Base-by-base conservation (phyloP, 1,140 invertebrate genomes). In the Pantala flavescens region DNA sequence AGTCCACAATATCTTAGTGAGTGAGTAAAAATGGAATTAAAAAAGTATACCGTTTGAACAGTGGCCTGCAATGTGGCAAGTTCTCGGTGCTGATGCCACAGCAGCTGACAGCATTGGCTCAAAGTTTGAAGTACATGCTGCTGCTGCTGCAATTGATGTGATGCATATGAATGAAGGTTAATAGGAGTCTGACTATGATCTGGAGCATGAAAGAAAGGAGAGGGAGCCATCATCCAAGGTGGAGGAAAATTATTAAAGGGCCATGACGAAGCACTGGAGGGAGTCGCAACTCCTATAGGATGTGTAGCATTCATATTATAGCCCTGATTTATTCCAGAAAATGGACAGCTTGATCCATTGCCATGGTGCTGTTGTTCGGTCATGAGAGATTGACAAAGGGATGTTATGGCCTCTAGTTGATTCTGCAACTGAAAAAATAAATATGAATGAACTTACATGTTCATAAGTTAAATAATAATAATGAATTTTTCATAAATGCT, bases 51-150 rank as follows among this genome's bases (percentile, higher is more conserved):
- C 76, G 78, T 73, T 24, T 78, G 76, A 1, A 86, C 81, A 28
- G 82, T 81, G 24, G 81, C 75, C 70, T 82, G 82, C 78, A 87
- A 81, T 21, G 82, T 78, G 73, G 87, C 84, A 36, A 89, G 82
- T 80, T 89, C 87, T 0, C 86, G 80, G 77, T 89, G 87, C 73
- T 89, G 88, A 71, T 86, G 79, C 84, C 87, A 88, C 24, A 89
- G 78, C 7, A 88, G 80, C 78, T 89, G 87, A 80, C 86, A 88
- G 77, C 87, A 89, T 74, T 89, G 87, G 77, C 86, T 87, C 43
- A 89, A 82, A 0, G 87, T 87, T 2, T 86, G 84, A 76, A 88
- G 83, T 80, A 89, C 83, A 79, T 89, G 87, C 73, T 88, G 83
- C 73, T 88, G 83, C 23, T 87, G 87, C 78, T 87, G 86, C 3